Conservation (phyloP, 1,140 invertebrate species). For the Drosophila yakuba region DNA sequence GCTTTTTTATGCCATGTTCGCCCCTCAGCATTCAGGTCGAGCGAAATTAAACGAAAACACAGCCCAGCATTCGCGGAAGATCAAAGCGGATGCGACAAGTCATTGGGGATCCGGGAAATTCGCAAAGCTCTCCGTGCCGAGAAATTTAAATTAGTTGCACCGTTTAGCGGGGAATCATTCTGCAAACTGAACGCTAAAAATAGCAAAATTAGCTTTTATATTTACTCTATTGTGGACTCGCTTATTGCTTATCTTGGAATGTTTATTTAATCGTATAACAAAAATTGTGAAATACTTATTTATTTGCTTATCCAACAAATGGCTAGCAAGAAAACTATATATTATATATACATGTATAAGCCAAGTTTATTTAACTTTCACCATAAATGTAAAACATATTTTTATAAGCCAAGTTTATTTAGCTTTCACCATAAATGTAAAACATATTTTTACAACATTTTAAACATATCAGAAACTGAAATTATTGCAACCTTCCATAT, state of each 20-base stretch:
- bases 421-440: too few species aligned
- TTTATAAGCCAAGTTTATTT: too few species aligned
- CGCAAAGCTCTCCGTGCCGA: conserved; percentile 10
- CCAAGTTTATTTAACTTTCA: too few species aligned
- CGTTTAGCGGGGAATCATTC: conserved; percentile 1
- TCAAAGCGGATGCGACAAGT: conserved; percentile 43
- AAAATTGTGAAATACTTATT: not conserved
- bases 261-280: too few species aligned
- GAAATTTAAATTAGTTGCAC: conserved; percentile 41
- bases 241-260: too few species aligned
- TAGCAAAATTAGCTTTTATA: not conserved
- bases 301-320: too few species aligned
- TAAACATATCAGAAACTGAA: not conserved
- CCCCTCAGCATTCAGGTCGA: conserved; percentile 33
- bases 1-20: conserved; percentile 19
- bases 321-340: too few species aligned
- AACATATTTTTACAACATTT: too few species aligned
- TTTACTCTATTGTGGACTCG: not conserved
- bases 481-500: conserved; percentile 18
- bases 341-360: too few species aligned
- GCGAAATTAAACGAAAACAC: conserved; percentile 55
- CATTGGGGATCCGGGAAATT: conserved; percentile 19
- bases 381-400: too few species aligned
- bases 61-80: conserved; percentile 28
- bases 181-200: not conserved